Evolutionary conservation across 2,113 vertebrate species (phyloP).

Genomic region (Hyaena hyaena): DNA sequence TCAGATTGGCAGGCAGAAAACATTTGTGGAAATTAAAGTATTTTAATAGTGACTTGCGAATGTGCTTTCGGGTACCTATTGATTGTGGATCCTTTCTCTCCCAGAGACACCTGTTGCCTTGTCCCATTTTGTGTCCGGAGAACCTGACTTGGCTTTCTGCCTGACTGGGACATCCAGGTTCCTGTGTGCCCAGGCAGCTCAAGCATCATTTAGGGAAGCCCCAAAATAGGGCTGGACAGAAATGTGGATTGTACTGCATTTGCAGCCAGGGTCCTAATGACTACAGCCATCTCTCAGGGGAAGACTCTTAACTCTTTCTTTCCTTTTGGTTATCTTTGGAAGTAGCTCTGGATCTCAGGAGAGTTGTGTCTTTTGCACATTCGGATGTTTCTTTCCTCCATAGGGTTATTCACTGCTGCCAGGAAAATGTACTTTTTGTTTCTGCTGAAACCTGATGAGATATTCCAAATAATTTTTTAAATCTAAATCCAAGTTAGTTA

Average conservation of each 20-base stretch:
- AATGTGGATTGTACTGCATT: background rate
- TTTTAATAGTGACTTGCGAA: background rate
- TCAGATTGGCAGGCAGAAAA: background rate
- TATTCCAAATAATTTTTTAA: background rate
- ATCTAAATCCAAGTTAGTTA: too few relatives aligned
- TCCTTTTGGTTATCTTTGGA: background rate
- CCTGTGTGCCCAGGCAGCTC: background rate
- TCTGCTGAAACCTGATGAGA: background rate
- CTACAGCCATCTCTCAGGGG: background rate
- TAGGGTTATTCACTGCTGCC: background rate
- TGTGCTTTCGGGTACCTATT: background rate
- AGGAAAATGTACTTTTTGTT: background rate
- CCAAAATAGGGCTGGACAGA: background rate
- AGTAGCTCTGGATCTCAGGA: background rate
- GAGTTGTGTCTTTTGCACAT: background rate
- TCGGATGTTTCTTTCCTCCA: background rate
- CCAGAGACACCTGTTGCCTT: background rate
- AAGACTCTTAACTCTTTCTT: background rate
- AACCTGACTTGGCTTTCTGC: background rate
- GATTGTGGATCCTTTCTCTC: background rate
- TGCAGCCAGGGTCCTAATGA: background rate
- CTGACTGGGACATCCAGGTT: background rate
- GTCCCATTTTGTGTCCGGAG: background rate
- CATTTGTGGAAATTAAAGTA: background rate
- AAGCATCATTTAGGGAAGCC: too few relatives aligned